Evolutionary conservation across 2,888 invertebrate species (phyloP), one percentile per base, ranked within the genome.

Genomic region (Andrena bucephala): DNA sequence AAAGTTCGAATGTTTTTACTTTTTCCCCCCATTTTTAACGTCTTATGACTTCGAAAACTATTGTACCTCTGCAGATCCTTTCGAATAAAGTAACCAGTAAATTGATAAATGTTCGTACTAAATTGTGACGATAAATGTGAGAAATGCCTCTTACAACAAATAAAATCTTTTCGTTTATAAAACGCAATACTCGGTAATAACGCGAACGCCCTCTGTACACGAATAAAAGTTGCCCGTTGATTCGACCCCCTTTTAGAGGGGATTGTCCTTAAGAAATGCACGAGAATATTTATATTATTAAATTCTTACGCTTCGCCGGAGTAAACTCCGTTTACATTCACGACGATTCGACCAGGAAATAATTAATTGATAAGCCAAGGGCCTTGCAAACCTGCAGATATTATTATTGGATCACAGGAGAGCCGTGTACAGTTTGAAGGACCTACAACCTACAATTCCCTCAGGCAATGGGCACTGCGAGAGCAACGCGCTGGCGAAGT

Each of bases 401-500:
- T 77, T 83, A 86, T 86, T 80, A 88, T 86, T 77, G 81, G 76
- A 72, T 86, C 68, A 78, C 54, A 24, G 42, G 67, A 13, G 77
- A 78, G 67, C 68, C 77, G 54, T 68, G 74, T 74, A 62, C 78
- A 78, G 74, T 75, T 81, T 78, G 76, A 84, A 84, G 81, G 77
- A 70, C 72, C 72, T 72, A 68, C 76, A 79, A 79, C 76, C 54
- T 69, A 79, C 73, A 82, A 82, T 85, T 87, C 86, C 78, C 88
- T 48, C 16, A 42, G 82, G 82, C 77, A 77, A 57, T 31, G 50
- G 72, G 66, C 36, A 70, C 72, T 36, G 31, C 59, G 52, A 36
- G 57, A 63, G 67, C 59, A 80, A 72, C 75, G 69, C 66, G 83
- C 50, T 60, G 65, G 74, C 59, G 79, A 86, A 88, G 87, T 86